Evolutionary conservation across 2,113 vertebrate genomes (phyloP).

Genomic region (Chlorodrepanis virens): DNA sequence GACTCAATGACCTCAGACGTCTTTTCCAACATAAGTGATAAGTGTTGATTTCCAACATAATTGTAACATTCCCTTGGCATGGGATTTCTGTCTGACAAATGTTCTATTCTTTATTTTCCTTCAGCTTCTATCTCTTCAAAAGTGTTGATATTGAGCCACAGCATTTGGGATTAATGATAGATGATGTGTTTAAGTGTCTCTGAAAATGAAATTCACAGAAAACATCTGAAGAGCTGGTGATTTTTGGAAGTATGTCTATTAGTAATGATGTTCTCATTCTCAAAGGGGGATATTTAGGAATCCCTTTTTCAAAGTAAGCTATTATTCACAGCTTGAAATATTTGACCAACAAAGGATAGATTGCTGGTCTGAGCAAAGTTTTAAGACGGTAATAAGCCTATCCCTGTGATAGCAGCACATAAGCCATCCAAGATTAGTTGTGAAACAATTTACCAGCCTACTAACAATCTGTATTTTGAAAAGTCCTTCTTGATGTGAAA

Average conservation of each 20-base stretch:
- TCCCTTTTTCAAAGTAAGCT: background rate
- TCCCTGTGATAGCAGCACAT: background rate
- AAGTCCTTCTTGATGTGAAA: background rate
- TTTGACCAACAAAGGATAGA: background rate
- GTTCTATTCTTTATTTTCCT: background rate
- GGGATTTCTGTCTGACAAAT: background rate
- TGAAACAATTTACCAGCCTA: background rate
- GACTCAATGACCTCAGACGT: background rate
- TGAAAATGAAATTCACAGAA: background rate
- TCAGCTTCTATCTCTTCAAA: background rate
- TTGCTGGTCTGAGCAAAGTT: background rate
- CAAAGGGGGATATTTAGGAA: background rate
- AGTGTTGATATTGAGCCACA: background rate
- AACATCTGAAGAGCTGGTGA: background rate
- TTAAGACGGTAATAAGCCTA: background rate
- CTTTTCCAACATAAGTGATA: background rate
- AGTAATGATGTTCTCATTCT: background rate
- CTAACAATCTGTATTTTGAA: background rate
- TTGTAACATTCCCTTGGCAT: background rate
- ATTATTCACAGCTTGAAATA: background rate
- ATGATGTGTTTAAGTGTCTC: background rate
- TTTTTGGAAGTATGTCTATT: background rate
- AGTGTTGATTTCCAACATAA: background rate
- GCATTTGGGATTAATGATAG: background rate
- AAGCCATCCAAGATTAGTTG: background rate